Base-by-base conservation (phyloP, 2,797 vertebrate genomes). In the Gallinago nigripennis region DNA sequence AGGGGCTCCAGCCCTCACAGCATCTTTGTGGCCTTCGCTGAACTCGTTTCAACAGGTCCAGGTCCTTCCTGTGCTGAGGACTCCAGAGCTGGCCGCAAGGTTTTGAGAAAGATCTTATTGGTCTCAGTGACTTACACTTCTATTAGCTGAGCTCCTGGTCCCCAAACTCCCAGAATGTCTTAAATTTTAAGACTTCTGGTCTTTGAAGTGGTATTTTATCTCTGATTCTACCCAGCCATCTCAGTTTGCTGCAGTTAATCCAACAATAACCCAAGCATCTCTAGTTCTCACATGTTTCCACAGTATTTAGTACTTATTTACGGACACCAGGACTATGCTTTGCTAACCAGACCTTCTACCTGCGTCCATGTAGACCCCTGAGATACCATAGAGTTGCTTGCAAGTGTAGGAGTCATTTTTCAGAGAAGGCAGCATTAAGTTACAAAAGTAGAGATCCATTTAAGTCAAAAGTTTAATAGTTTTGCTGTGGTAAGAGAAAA, bases 401-500 rank as follows among this genome's bases (percentile, higher is more conserved):
- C 39, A 57, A 72, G 30, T 8, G 0, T 6, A 53, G 24, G 61
- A 63, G 35, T 84, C 45, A 7, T 65, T 88, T 88, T 84, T 84
- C 80, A 77, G 83, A 88, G 68, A 54, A 28, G 8, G 60, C 19
- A 79, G 70, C 58, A 56, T 92, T 51, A 82, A 65, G 11, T 66
- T 76, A 86, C 43, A 33, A 48, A 88, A 50, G 50, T 37, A 77
- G 81, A 79, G 33, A 79, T n/a, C n/a, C 27, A 63, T 79, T 84
- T 45, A 69, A 93, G 33, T 65, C n/a, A 50, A n/a, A 81, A 78
- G 48, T 61, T 66, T 45, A 88, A 31, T 63, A 71, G n/a, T 56
- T 90, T 86, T 86, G 69, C 46, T 82, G 61, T 37, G 28, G 65
- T 33, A 65, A 73, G 41, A 72, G 65, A 71, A 91, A 91, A 91